phyloP scores from a whole-genome alignment of 1,140 invertebrate species.

The Battus philenor region DNA sequence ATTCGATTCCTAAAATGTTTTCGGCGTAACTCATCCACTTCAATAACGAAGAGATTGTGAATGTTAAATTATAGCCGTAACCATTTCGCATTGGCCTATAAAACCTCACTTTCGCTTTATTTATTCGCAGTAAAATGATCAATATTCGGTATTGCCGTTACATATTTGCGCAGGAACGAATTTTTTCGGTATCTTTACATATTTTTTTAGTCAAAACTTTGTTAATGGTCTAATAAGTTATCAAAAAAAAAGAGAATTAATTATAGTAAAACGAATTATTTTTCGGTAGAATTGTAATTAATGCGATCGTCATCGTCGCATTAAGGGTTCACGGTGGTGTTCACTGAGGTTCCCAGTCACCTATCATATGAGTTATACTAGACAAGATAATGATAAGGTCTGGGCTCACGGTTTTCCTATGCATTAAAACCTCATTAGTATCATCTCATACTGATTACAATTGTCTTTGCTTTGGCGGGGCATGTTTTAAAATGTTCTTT shows the following conservation, averaged over 20 bases:
- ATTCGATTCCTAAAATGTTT: constrained; percentile 23
- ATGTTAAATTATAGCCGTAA: constrained; percentile 58
- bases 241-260: too few species aligned
- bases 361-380: constrained; percentile 51
- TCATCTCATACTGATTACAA: constrained; percentile 22
- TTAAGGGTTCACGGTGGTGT: constrained; percentile 16
- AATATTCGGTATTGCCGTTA: constrained; percentile 52
- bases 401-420: constrained; percentile 31
- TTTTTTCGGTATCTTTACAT: constrained; percentile 24
- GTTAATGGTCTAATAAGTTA: too few species aligned
- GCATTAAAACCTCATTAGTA: constrained; percentile 60
- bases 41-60: constrained; percentile 57
- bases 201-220: neutral
- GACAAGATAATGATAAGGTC: constrained; percentile 49
- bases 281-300: neutral
- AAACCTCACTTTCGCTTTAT: constrained; percentile 65
- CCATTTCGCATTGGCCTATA: constrained; percentile 66
- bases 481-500: too few species aligned
- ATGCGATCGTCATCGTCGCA: constrained; percentile 6
- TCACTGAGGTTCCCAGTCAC: constrained; percentile 29
- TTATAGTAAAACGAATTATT: too few species aligned
- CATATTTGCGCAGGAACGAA: constrained; percentile 27
- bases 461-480: too few species aligned
- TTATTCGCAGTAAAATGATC: constrained; percentile 64
- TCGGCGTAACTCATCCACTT: constrained; percentile 55